Percentiles rank a stretch among this genome's conserved stretches.
These are phyloP conservation scores for Campoplex capitator DNA, from an alignment of 2,888 invertebrate genomes.

Conservation along the genomic window DNA sequence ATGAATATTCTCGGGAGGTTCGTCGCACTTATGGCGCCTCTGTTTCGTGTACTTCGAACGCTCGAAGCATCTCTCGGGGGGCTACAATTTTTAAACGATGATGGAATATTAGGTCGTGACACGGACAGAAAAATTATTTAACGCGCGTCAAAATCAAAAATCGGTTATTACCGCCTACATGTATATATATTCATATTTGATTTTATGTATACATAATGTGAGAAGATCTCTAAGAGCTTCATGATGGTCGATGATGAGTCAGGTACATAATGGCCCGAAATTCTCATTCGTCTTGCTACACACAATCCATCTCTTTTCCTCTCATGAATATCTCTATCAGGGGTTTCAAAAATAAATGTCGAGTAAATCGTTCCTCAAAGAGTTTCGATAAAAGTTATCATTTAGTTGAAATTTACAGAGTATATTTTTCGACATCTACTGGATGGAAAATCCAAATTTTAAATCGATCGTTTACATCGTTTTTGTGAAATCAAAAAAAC, in stretches of 20 bases:
- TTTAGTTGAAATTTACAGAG: too few species aligned
- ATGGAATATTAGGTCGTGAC: conserved; percentile 47
- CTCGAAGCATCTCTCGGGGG: neutral
- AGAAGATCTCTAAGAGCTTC: conserved; percentile 51
- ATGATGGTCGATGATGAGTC: conserved; percentile 67
- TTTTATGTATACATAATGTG: neutral
- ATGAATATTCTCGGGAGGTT: neutral
- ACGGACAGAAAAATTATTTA: conserved; percentile 62
- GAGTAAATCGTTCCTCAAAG: neutral
- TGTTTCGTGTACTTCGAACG: neutral
- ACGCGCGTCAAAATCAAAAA: conserved; percentile 68
- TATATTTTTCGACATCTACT: too few species aligned
- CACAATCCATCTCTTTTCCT: conserved; percentile 2
- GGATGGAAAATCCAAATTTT: too few species aligned
- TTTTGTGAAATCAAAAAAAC: too few species aligned
- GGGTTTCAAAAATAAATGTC: neutral
- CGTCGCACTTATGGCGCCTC: neutral
- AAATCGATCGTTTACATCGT: too few species aligned
- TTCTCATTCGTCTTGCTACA: conserved; percentile 76
- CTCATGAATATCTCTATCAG: conserved; percentile 5
- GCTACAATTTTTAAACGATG: neutral
- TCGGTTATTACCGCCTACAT: conserved; percentile 59
- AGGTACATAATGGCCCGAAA: conserved; percentile 74
- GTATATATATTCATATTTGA: neutral
- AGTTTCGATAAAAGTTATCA: too few species aligned